Conservation (phyloP, 1,140 invertebrate genomes). For the Pogonomyrmex californicus region DNA sequence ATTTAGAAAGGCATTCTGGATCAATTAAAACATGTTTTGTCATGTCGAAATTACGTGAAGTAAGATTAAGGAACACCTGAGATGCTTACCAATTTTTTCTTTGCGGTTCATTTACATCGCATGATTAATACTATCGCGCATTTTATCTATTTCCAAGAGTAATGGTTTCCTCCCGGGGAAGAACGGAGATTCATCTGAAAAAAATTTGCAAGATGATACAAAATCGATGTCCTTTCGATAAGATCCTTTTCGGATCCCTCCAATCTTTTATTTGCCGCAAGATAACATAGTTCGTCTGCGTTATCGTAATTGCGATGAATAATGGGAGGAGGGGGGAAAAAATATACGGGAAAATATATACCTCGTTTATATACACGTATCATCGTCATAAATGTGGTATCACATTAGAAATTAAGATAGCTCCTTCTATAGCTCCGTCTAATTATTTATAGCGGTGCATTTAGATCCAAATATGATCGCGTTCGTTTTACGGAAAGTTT, state of each 20-base stretch:
- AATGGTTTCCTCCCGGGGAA: too few species aligned
- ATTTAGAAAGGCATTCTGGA: background rate
- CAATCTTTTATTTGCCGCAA: background rate
- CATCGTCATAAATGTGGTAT: background rate
- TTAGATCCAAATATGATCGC: constrained; percentile 17
- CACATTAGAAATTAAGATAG: constrained; percentile 18
- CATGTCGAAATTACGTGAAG: background rate
- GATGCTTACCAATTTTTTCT: background rate
- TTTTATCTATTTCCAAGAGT: background rate
- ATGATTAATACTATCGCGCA: background rate
- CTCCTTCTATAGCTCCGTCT: constrained; percentile 3
- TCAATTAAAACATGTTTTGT: background rate
- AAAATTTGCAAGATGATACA: background rate
- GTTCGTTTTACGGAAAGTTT: background rate
- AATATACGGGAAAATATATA: background rate
- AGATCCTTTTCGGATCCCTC: background rate
- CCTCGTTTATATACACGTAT: background rate
- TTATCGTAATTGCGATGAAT: background rate
- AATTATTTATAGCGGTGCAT: background rate
- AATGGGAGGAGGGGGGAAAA: background rate
- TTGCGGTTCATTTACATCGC: background rate
- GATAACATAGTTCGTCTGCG: background rate
- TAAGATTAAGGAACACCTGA: background rate
- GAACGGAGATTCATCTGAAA: background rate
- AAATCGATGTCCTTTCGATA: constrained; percentile 1